phyloP scores from a whole-genome alignment of 2,797 vertebrate species.

The Pogoniulus pusillus region DNA sequence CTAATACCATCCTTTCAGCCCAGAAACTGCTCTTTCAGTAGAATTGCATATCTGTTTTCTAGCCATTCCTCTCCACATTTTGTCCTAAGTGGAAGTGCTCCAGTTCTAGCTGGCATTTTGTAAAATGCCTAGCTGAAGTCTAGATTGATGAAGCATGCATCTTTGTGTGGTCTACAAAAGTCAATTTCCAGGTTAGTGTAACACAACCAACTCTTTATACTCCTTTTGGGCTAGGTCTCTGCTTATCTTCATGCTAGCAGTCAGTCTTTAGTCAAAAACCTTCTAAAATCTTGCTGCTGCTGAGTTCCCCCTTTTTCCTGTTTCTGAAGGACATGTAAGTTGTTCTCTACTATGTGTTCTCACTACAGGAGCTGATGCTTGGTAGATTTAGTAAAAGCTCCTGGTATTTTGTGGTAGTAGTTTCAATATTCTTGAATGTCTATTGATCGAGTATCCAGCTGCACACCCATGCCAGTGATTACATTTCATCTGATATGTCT shows the following conservation, averaged over 20 bases:
- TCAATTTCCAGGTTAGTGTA: neutral
- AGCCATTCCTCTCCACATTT: neutral
- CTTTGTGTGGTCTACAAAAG: neutral
- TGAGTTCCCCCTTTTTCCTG: neutral
- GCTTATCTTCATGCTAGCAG: neutral
- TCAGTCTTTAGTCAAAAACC: neutral
- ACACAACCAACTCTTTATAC: neutral
- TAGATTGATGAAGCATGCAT: neutral
- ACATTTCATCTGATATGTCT: neutral
- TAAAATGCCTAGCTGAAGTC: neutral
- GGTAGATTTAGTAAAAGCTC: neutral
- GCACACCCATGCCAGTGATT: neutral
- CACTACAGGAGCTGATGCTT: neutral
- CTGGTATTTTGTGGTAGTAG: neutral
- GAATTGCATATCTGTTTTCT: neutral
- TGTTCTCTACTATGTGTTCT: neutral
- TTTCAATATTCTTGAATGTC: neutral
- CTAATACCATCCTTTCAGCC: neutral
- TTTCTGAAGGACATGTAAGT: neutral
- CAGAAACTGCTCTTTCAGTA: too few species aligned
- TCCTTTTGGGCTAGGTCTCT: neutral
- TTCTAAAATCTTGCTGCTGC: neutral
- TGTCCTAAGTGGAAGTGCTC: neutral
- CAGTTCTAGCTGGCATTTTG: too few species aligned
- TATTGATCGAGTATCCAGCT: neutral